Conservation (phyloP, 2,888 invertebrate species). For the Gasteruption jaculator region DNA sequence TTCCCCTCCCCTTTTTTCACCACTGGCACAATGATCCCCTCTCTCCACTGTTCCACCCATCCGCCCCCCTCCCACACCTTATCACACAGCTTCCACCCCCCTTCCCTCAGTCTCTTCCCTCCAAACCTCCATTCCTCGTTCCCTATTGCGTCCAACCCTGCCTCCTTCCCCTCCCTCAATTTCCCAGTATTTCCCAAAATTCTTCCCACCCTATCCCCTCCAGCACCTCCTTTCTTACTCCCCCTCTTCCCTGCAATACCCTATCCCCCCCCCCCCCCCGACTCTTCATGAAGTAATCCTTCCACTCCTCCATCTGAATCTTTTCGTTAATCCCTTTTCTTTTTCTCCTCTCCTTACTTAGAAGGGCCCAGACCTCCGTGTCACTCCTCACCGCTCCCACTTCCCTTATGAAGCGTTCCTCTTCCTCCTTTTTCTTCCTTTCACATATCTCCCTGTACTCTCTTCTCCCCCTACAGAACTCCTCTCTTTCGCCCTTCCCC, state of each 20-base stretch:
- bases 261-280: not conserved
- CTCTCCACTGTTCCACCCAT: not conserved
- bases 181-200: not conserved
- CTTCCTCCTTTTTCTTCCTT: not conserved
- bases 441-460: too few species aligned
- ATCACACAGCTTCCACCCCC: not conserved
- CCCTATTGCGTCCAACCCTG: too few species aligned
- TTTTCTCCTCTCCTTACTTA: not conserved
- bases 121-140: not conserved
- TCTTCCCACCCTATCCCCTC: not conserved
- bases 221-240: not conserved
- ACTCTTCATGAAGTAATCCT: not conserved
- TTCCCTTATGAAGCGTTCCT: not conserved
- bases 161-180: not conserved
- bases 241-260: not conserved
- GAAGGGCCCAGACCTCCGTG: not conserved
- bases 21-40: slow-evolving; percentile 4
- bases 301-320: slow-evolving; percentile 8
- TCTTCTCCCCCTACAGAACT: too few species aligned
- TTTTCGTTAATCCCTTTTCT: not conserved
- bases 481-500: too few species aligned
- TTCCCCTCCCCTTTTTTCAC: slow-evolving; percentile 7
- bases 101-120: not conserved
- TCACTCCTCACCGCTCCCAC: not conserved
- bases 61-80: not conserved